These are phyloP conservation scores for Microchirus variegatus DNA, from an alignment of 2,797 vertebrate species.

Conservation along the genomic window DNA sequence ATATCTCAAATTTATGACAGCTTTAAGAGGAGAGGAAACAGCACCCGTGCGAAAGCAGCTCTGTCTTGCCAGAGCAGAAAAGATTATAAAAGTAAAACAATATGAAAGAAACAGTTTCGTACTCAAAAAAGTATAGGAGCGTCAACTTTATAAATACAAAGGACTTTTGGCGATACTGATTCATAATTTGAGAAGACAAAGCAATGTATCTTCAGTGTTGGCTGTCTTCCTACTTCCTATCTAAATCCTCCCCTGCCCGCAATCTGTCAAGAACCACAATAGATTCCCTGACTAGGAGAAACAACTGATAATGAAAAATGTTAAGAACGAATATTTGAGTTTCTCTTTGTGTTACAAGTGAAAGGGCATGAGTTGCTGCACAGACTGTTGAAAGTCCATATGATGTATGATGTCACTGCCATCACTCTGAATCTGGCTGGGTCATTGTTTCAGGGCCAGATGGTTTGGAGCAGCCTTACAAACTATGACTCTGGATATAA, in stretches of 20 bases:
- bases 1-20: too few species aligned
- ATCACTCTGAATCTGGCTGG: slow-evolving; percentile 20
- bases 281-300: slow-evolving; percentile 49
- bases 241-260: slow-evolving; percentile 49
- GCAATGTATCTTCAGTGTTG: slow-evolving; percentile 50
- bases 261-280: slow-evolving; percentile 44
- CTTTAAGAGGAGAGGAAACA: too few species aligned
- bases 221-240: slow-evolving; percentile 41
- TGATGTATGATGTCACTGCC: slow-evolving; percentile 47
- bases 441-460: slow-evolving; percentile 33
- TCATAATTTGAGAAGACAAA: slow-evolving; percentile 48
- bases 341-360: slow-evolving; percentile 45
- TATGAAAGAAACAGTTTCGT: slow-evolving; percentile 12
- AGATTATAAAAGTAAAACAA: neutral
- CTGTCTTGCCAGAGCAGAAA: too few species aligned
- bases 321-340: slow-evolving; percentile 41
- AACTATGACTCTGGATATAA: slow-evolving; percentile 30
- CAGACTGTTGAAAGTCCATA: slow-evolving; percentile 27
- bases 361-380: slow-evolving; percentile 23
- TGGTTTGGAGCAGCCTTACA: slow-evolving; percentile 7
- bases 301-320: slow-evolving; percentile 53
- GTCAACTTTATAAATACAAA: slow-evolving; percentile 24
- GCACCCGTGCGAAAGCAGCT: too few species aligned
- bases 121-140: slow-evolving; percentile 7
- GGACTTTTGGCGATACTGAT: slow-evolving; percentile 34